Base-by-base conservation (phyloP, 2,888 invertebrate genomes). In the Pollenia griseotomentosa region DNA sequence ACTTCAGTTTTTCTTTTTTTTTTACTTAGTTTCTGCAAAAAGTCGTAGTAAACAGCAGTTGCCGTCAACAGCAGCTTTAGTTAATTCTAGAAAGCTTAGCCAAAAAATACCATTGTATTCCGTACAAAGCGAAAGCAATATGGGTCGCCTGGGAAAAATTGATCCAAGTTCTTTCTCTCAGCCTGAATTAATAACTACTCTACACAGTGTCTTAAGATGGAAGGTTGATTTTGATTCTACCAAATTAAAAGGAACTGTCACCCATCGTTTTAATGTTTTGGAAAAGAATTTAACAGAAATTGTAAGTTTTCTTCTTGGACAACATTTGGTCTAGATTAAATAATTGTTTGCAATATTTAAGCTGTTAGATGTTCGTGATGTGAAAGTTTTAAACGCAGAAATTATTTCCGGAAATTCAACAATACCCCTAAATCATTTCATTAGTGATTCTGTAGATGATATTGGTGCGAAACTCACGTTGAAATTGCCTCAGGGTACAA, bases 151-250 rank as follows among this genome's bases (percentile, higher is more conserved):
- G 89, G 96, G 97, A 93, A 95, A 95, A 74, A 93, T 95, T 83
- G 98, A 98, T 94, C 97, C 98, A 0, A 97, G 96, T 91, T 97
- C 97, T 0, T 97, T 95, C 93, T 96, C 97, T 2, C 95, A 96
- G 90, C 97, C 97, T 89, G 97, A 97, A 95, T 94, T 93, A 94
- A 95, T 95, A 40, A 92, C 95, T 48, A 95, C 97, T 19, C 95
- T 94, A 78, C 95, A 96, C 90, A 94, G 96, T 77, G 94, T 95
- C 73, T 91, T 98, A 48, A 93, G 94, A 75, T 94, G 97, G 91
- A 94, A 95, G 90, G 95, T 96, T 7, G 95, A 97, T 93, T 98
- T 98, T 93, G 93, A 94, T 8, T 94, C 94, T 53, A 95, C 96
- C 89, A 94, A 96, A 14, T 93, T 98, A 14, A 93, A 93, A 87